Base-by-base conservation (phyloP, 2,797 vertebrate genomes). In the Erithacus rubecula region DNA sequence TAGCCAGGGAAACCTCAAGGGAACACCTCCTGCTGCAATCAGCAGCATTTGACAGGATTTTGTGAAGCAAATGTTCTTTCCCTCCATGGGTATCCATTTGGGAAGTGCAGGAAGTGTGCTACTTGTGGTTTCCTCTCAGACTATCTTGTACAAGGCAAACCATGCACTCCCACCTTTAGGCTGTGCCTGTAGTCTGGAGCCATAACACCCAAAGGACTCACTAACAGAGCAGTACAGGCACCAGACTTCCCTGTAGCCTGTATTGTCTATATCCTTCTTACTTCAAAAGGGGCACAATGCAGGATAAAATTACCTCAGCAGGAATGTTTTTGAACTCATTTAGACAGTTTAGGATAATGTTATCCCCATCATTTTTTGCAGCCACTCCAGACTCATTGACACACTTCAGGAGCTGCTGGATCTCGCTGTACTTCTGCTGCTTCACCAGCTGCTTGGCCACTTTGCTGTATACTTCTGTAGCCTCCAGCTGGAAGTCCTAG, bases 401-500 rank as follows among this genome's bases (percentile, higher is more conserved):
- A 36, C 99, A 99, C 89, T 99, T 99, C 36, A 99, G 98, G 87
- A 99, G 98, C 96, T 99, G 99, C 34, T 98, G 98, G 64, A 99
- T 98, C 51, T 99, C 98, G 1, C 97, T 90, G 20, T 98, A 99
- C 82, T 99, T 98, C 78, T 97, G 97, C 94, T 98, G 98, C 26
- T 98, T 98, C 76, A 99, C 97, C 36, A 99, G 96, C 52, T 98
- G 97, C 79, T 98, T 98, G 65, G 99, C 99, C 4, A 99, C 98
- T 49, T 97, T 98, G 75, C 97, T 97, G 94, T 99, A 99, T 16
- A 99, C 98, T 2, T 98, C 96, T 58, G 98, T 98, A 24, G 99
- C 98, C 34, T 99, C 99, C 96, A 99, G 97, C 97, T 99, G 99
- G 96, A 99, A 99, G 96, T 99, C 99, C 99, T 99, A 96, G 60